A percentile compares a stretch with the other conserved stretches of the same genome.
These are phyloP conservation scores for Microcebus ravelobensis DNA, from an alignment of 2,113 vertebrate genomes.

Conservation along the genomic window DNA sequence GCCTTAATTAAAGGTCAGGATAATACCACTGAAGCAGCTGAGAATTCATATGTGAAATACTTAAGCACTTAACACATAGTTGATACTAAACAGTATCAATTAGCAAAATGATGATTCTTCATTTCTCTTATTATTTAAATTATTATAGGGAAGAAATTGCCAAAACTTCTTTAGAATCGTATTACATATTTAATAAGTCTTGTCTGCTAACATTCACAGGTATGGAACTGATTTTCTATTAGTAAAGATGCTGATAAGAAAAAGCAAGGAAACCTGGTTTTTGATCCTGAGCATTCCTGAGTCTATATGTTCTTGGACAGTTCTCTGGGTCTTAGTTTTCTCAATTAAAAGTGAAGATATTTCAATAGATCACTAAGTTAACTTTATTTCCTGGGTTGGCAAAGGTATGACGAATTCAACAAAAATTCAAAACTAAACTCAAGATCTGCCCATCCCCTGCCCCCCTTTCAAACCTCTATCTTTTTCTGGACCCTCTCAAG, in stretches of 20 bases:
- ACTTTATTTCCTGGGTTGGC: neutral
- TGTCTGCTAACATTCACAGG: neutral
- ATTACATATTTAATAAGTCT: constrained; percentile 23
- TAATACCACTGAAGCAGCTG: neutral
- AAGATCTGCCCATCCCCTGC: neutral
- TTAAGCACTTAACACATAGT: neutral
- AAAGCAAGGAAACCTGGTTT: neutral
- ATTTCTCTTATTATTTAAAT: constrained; percentile 34
- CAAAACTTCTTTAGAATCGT: neutral
- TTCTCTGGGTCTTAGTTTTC: neutral
- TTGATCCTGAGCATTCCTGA: neutral
- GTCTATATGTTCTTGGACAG: neutral
- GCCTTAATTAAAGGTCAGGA: neutral
- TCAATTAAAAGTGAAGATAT: neutral
- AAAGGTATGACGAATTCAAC: neutral
- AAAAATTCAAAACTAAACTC: neutral
- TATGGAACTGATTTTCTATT: neutral
- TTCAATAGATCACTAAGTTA: neutral
- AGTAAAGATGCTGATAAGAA: neutral
- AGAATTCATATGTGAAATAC: neutral
- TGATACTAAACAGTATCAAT: neutral
- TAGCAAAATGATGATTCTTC: constrained; percentile 13
- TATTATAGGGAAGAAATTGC: neutral
- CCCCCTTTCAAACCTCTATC: neutral
- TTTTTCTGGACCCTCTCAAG: neutral